Percentiles rank a stretch among this genome's conserved stretches.
These are phyloP conservation scores for Elegia similella DNA, from an alignment of 2,888 invertebrate genomes.

Conservation along the genomic window DNA sequence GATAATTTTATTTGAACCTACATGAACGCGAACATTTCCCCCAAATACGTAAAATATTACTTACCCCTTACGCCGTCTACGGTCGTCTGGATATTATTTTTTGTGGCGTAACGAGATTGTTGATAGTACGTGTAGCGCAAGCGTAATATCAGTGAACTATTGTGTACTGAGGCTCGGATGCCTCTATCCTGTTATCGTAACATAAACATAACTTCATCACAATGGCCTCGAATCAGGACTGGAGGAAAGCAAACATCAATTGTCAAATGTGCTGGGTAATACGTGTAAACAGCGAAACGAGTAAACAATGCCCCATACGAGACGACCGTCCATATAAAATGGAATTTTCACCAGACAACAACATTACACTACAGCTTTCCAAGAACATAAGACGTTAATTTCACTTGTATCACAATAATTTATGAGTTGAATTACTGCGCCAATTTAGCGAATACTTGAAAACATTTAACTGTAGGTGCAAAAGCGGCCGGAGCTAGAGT, in stretches of 20 bases:
- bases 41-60: conserved; percentile 22
- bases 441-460: conserved; percentile 45
- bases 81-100: conserved; percentile 9
- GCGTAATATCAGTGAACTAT: conserved; percentile 19
- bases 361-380: not conserved
- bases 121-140: conserved; percentile 1
- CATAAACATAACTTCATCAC: conserved; percentile 56
- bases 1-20: conserved; percentile 64
- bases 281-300: conserved; percentile 41
- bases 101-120: not conserved
- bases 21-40: conserved; percentile 41
- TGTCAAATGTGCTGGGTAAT: conserved; percentile 44
- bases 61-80: conserved; percentile 21
- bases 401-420: not conserved
- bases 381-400: not conserved
- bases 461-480: conserved; percentile 48
- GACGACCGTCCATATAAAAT: conserved; percentile 22
- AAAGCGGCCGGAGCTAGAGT: conserved; percentile 40
- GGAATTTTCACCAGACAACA: conserved; percentile 4
- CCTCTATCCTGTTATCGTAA: conserved; percentile 39
- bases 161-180: conserved; percentile 31
- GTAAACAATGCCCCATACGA: conserved; percentile 34
- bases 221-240: conserved; percentile 53
- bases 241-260: conserved; percentile 63
- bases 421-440: conserved; percentile 20